Evolutionary conservation across 2,113 vertebrate genomes (phyloP).

Genomic region (Patagioenas fasciata): DNA sequence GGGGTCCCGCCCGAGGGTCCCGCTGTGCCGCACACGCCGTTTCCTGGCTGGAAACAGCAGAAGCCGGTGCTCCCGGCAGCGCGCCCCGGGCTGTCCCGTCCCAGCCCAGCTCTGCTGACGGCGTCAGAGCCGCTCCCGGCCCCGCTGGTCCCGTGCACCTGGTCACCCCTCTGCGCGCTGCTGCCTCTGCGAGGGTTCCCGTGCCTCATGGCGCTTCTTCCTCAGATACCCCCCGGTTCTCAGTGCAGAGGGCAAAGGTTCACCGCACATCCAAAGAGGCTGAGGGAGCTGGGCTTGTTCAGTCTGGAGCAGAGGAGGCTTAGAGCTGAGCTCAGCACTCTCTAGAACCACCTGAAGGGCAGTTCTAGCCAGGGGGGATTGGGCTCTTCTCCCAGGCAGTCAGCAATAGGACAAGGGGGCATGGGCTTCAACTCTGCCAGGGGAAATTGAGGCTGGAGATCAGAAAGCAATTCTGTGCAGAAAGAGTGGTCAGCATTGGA

Average conservation of each 20-base stretch:
- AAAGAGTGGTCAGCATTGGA: no score
- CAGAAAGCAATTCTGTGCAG: no score
- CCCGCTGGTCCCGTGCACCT: not conserved
- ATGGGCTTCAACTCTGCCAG: no score
- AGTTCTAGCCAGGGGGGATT: no score
- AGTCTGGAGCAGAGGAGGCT: no score
- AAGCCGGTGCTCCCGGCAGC: not conserved
- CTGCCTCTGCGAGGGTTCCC: accelerated
- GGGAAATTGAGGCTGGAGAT: no score
- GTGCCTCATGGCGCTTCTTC: not conserved
- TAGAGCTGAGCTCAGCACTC: no score
- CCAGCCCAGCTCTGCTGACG: not conserved
- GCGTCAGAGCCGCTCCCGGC: not conserved
- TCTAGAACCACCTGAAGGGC: no score
- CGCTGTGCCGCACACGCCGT: accelerated
- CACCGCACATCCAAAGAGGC: not conserved
- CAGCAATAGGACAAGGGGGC: no score
- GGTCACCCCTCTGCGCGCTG: accelerated
- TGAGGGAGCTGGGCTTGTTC: no score
- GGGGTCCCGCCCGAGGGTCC: no score
- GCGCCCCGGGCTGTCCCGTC: not conserved
- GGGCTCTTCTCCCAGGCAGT: no score
- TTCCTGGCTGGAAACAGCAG: not conserved
- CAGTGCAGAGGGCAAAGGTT: not conserved
- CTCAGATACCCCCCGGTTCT: not conserved